Evolutionary conservation across 2,113 vertebrate genomes (phyloP), one percentile per base, ranked within the genome.

Genomic region (Atherinomorus stipes): DNA sequence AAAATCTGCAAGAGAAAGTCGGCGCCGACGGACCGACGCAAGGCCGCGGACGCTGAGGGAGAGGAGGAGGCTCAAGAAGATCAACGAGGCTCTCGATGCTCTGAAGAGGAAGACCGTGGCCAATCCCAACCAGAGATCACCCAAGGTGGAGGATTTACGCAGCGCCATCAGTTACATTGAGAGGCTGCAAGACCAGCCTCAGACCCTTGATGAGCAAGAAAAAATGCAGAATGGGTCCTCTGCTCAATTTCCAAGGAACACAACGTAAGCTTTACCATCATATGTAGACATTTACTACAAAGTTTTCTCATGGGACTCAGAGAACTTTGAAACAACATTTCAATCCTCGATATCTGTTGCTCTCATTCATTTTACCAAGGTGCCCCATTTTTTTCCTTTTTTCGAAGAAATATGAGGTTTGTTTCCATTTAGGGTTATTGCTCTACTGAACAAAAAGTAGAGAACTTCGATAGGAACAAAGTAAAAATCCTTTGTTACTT

Each of bases 131-230:
- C 98, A 99, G 93, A 88, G 98, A 87, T 94, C 99, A 81, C 98
- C 98, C 87, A 99, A 99, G 86, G 98, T 99, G 88, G 97, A 99
- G 94, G 99, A 99, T 80, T 93, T 99, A 88, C 94, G 97, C 78
- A 98, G 98, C 47, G 98, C 98, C 81, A 99, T 99, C 89, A 96
- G 85, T 93, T 99, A 99, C 93, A 99, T 99, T 1, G 98, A 99
- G 90, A 90, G 94, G 68, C 92, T 99, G 22, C 98, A 99, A 89
- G 97, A 97, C 26, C 92, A 99, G 81, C 90, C 99, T 84, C 97
- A 97, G 58, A 92, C 93, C 11, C 91, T 99, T 90, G 97, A 99
- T 78, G 95, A 97, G 80, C 95, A 96, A 77, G 97, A 98, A 37
- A n/a, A n/a, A 54, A 87, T 92, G 80, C 94, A 94, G 64, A 88